These are phyloP conservation scores for Aphidius colemani DNA, from an alignment of 2,888 invertebrate genomes.

Conservation along the genomic window DNA sequence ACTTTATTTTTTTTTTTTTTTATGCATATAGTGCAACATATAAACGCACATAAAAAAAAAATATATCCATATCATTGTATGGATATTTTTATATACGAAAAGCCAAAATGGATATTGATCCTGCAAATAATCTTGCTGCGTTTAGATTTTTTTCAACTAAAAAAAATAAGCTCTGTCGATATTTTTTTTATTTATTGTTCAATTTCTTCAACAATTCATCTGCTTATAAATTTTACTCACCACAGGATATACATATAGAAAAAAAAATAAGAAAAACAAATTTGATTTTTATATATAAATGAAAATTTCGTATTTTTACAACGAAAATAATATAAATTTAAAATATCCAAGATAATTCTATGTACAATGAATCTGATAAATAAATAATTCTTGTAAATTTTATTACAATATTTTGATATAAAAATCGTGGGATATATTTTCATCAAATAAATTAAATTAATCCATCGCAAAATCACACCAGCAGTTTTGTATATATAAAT, in stretches of 20 bases:
- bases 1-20: too few relatives aligned
- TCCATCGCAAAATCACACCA: constrained; percentile 15
- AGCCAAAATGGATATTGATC: constrained; percentile 62
- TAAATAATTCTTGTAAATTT: too few relatives aligned
- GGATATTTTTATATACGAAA: constrained; percentile 40
- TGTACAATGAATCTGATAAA: too few relatives aligned
- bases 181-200: constrained; percentile 4
- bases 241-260: constrained; percentile 17
- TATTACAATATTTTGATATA: too few relatives aligned
- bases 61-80: too few relatives aligned
- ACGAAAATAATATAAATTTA: too few relatives aligned
- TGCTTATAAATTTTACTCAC: constrained; percentile 24
- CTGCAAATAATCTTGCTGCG: constrained; percentile 33
- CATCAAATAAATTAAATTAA: constrained; percentile 11
- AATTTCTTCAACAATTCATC: constrained; percentile 13
- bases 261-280: constrained; percentile 1
- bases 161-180: too few relatives aligned
- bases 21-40: too few relatives aligned
- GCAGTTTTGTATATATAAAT: constrained; percentile 10
- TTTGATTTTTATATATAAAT: neutral
- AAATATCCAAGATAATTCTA: too few relatives aligned
- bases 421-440: constrained; percentile 12
- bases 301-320: too few relatives aligned
- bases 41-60: too few relatives aligned
- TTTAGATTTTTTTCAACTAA: constrained; percentile 21